Conservation (phyloP, 1,140 invertebrate genomes). For the Brachionus koreanus region DNA sequence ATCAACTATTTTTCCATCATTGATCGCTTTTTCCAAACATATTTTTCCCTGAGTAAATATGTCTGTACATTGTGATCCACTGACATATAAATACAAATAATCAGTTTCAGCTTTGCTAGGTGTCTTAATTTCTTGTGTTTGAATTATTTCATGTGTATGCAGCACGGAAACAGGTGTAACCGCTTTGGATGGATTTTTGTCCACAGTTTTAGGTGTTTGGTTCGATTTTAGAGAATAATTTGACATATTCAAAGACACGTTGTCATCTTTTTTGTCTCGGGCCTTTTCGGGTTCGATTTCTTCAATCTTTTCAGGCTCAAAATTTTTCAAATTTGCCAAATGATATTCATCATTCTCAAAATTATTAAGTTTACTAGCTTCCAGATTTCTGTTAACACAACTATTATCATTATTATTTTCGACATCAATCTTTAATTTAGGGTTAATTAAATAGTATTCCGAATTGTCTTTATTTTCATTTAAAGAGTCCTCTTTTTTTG, state of each 20-base stretch:
- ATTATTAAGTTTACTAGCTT: not conserved
- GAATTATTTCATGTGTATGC: not conserved
- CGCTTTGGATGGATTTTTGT: not conserved
- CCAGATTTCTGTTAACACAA: not conserved
- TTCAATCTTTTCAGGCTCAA: not conserved
- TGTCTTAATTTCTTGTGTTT: not conserved
- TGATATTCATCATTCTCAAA: slow-evolving; percentile 32
- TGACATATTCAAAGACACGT: not conserved
- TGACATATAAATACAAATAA: slow-evolving; percentile 38
- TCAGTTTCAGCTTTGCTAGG: not conserved
- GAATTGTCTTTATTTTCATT: not conserved
- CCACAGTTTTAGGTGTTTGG: not conserved
- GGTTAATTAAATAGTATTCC: not conserved
- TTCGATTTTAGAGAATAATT: not conserved
- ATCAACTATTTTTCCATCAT: slow-evolving; percentile 25
- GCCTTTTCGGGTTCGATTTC: not conserved
- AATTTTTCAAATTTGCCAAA: slow-evolving; percentile 25
- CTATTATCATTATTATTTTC: not conserved
- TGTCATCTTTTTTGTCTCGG: not conserved
- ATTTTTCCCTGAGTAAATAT: slow-evolving; percentile 36
- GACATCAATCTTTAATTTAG: not conserved
- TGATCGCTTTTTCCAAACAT: not conserved
- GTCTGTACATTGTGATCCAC: not conserved
- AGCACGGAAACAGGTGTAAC: not conserved
- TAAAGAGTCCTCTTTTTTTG: not conserved